These are phyloP conservation scores for Drosophila mimica DNA, from an alignment of 2,888 invertebrate genomes.

Conservation along the genomic window DNA sequence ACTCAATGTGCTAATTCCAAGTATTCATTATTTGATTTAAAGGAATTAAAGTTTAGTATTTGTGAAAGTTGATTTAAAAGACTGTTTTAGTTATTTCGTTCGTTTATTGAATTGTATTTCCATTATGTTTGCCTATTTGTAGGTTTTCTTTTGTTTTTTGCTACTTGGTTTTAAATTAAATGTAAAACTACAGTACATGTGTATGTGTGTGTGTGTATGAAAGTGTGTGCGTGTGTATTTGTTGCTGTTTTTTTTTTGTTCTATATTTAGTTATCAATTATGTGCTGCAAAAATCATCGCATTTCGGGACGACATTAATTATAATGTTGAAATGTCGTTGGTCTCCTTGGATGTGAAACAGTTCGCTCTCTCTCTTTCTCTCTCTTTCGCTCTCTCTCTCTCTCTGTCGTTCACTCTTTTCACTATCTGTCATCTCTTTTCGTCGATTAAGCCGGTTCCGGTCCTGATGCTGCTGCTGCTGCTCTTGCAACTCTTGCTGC, in stretches of 20 bases:
- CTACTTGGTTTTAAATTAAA: slow-evolving; percentile 70
- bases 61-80: background rate
- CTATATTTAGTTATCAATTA: slow-evolving; percentile 70
- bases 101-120: slow-evolving; percentile 60
- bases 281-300: slow-evolving; percentile 61
- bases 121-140: slow-evolving; percentile 53
- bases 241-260: slow-evolving; percentile 25
- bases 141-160: slow-evolving; percentile 20
- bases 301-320: slow-evolving; percentile 48
- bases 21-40: background rate
- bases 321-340: slow-evolving; percentile 39
- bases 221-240: slow-evolving; percentile 9
- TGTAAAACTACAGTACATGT: slow-evolving; percentile 65
- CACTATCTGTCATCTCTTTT: slow-evolving; percentile 4
- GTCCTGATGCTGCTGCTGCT: slow-evolving; percentile 24
- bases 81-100: slow-evolving; percentile 31
- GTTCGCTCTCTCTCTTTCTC: slow-evolving; percentile 1
- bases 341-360: slow-evolving; percentile 15
- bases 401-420: background rate
- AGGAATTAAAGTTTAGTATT: background rate
- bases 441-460: slow-evolving; percentile 31
- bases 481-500: slow-evolving; percentile 17
- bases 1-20: background rate
- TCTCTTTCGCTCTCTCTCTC: background rate
- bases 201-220: slow-evolving; percentile 43